Conservation (phyloP, 2,113 vertebrate species). For the Pollimyrus isidori region DNA sequence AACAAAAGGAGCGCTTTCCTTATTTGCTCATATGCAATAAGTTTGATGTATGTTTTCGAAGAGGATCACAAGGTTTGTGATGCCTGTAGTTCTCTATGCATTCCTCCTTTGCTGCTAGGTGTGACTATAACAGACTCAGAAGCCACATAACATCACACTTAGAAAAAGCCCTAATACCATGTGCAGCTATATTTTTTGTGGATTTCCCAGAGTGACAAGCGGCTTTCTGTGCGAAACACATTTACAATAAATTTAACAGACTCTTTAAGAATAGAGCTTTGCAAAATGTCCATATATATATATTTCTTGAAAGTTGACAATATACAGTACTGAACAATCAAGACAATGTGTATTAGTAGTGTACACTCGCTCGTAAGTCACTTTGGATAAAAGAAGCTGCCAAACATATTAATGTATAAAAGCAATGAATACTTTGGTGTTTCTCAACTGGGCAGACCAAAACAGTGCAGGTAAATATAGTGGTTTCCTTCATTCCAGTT, state of each 20-base stretch:
- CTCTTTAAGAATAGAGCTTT: background rate
- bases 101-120: background rate
- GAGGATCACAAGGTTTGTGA: background rate
- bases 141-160: slow-evolving; percentile 21
- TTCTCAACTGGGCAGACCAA: background rate
- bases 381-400: slow-evolving; percentile 4
- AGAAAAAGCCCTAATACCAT: slow-evolving; percentile 22
- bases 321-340: background rate
- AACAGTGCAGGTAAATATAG: background rate
- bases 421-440: background rate
- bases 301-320: background rate
- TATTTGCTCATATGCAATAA: background rate
- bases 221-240: slow-evolving; percentile 24
- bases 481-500: background rate
- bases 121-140: background rate
- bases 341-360: background rate
- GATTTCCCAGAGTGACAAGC: slow-evolving; percentile 23
- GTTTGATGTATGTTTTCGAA: background rate
- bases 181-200: slow-evolving; percentile 18
- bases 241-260: slow-evolving; percentile 15
- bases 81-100: background rate
- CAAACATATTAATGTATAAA: background rate
- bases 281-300: background rate
- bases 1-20: background rate
- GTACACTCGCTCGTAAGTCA: background rate